Percentiles rank a stretch among this genome's conserved stretches.
Evolutionary conservation across 2,797 vertebrate genomes (phyloP).

Genomic region (Myotis daubentonii): DNA sequence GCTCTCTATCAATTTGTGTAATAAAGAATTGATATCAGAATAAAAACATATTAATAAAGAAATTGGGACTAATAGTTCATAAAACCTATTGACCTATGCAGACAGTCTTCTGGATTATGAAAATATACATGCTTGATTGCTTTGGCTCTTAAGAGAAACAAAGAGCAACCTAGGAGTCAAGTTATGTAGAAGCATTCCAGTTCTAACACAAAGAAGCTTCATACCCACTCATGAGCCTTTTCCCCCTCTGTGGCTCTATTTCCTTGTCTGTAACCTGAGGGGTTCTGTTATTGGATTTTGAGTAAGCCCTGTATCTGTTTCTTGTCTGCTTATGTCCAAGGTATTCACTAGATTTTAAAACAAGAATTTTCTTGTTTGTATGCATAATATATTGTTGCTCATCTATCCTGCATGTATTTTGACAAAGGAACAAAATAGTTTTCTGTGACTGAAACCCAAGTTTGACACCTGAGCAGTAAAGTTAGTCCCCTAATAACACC

Average conservation of each 20-base stretch:
- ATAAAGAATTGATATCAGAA: neutral
- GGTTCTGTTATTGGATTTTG: neutral
- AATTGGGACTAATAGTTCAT: neutral
- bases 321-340: neutral
- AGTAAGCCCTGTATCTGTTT: neutral
- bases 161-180: neutral
- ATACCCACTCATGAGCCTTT: neutral
- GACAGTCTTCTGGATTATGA: neutral
- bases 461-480: neutral
- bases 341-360: neutral
- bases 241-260: neutral
- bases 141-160: neutral
- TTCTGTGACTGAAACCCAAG: neutral
- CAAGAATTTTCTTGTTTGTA: neutral
- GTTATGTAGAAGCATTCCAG: neutral
- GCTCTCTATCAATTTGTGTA: neutral
- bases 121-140: neutral
- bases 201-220: neutral
- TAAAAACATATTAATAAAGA: conserved; percentile 8
- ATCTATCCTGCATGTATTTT: neutral
- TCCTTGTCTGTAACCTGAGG: neutral
- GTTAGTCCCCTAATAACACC: neutral
- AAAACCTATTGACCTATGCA: neutral
- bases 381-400: neutral
- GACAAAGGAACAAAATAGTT: neutral